phyloP scores from a whole-genome alignment of 2,113 vertebrate genomes.

The Ramphastos sulfuratus region DNA sequence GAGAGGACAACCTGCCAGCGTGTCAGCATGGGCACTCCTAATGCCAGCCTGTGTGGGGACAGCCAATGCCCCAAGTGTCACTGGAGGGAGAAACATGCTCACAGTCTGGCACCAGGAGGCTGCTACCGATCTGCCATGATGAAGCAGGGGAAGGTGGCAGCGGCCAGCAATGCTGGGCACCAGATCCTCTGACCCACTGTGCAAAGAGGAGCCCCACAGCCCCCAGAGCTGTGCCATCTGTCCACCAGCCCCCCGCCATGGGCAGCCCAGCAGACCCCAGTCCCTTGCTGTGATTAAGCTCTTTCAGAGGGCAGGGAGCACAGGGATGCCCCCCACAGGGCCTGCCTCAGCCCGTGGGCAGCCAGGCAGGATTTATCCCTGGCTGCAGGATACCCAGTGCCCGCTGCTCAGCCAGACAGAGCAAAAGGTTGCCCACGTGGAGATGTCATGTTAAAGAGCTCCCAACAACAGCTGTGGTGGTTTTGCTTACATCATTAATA shows the following conservation, averaged over 20 bases:
- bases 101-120: slow-evolving; percentile 43
- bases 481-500: neutral
- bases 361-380: neutral
- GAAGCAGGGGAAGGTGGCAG: neutral
- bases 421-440: neutral
- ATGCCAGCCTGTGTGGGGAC: slow-evolving; percentile 59
- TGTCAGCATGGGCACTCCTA: slow-evolving; percentile 52
- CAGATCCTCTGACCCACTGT: accelerated
- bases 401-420: neutral
- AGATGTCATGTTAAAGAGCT: neutral
- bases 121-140: slow-evolving; percentile 42
- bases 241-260: accelerated
- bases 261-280: neutral
- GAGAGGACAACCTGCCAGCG: slow-evolving; percentile 39
- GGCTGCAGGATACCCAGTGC: neutral
- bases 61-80: slow-evolving; percentile 3
- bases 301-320: neutral
- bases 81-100: slow-evolving; percentile 38
- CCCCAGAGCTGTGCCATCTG: neutral
- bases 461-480: neutral
- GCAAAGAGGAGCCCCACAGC: neutral
- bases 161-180: accelerated
- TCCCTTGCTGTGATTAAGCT: neutral
- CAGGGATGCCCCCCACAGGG: neutral
- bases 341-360: neutral